Evolutionary conservation across 2,888 invertebrate genomes (phyloP).

Genomic region (Portevinia maculata): DNA sequence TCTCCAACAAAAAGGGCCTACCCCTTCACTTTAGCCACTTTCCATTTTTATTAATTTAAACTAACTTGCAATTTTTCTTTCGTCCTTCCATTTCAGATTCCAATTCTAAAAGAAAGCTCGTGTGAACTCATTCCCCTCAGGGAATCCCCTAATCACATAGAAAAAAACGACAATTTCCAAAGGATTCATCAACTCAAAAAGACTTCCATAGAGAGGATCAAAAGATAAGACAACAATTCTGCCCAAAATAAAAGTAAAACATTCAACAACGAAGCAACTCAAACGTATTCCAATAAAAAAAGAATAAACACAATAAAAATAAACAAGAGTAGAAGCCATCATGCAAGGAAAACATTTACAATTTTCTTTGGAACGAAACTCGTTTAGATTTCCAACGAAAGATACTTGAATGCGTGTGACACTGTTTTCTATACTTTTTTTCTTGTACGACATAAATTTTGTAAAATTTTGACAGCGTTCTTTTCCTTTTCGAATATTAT

Average conservation of each 20-base stretch:
- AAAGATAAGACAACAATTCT: constrained; percentile 37
- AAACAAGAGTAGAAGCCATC: constrained; percentile 46
- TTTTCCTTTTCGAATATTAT: too few species aligned
- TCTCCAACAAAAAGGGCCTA: neutral
- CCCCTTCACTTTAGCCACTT: constrained; percentile 1
- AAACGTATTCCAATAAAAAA: constrained; percentile 38
- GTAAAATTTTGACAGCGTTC: neutral
- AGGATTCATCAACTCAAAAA: constrained; percentile 12
- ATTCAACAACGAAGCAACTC: constrained; percentile 34
- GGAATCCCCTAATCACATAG: constrained; percentile 15
- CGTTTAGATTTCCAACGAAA: constrained; percentile 50
- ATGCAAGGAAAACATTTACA: constrained; percentile 61
- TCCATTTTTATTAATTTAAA: constrained; percentile 47
- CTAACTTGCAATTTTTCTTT: constrained; percentile 24
- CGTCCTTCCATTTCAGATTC: constrained; percentile 36
- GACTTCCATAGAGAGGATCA: constrained; percentile 32
- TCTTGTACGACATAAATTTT: neutral
- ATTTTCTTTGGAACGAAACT: constrained; percentile 42
- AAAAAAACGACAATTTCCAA: constrained; percentile 4
- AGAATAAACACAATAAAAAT: constrained; percentile 25
- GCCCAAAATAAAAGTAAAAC: constrained; percentile 16
- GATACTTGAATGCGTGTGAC: constrained; percentile 57
- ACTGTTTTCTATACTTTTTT: constrained; percentile 35
- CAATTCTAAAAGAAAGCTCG: constrained; percentile 28
- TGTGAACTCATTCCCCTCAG: constrained; percentile 27